Base-by-base conservation (phyloP, 35 echinoderm and acorn worm genomes). In the Lytechinus variegatus region DNA sequence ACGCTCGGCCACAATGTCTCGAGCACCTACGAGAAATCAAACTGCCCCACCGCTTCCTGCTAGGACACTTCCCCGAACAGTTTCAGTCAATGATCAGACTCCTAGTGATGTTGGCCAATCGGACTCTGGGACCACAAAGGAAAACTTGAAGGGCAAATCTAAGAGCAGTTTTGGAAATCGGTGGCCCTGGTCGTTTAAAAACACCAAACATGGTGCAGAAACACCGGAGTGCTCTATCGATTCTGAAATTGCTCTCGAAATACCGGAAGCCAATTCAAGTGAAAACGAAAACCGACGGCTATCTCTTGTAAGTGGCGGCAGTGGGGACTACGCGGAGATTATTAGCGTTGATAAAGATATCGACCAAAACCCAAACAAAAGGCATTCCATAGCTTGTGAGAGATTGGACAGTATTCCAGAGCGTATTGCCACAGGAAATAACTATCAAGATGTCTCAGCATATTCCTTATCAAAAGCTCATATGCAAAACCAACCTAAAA, bases 321-420 rank as follows among this genome's bases (percentile, higher is more conserved):
- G 92, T 24, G 92, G 92, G 52, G 92, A 93, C 54, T 93, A 93
- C 57, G 92, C 92, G 4, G 92, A 93, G 11, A 93, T 93, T 10
- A 27, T 54, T 27, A 57, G 92, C 53, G n/a, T 24, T 16, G 92
- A 55, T 55, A 27, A 93, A 19, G 27, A 19, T 57, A 54, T 3
- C 5, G 92, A 93, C 9, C n/a, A 9, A 6, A 57, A 9, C 27
- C 53, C 55, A n/a, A 27, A 10, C 55, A 33, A 93, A 10, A 93
- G 27, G 57, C 52, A 93, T 27, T 55, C 53, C 5, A 19, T 28
- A 54, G 53, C 9, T 10, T 28, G 53, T 9, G 92, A 93, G 27
- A 54, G 24, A 57, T 55, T 93, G 28, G 52, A 93, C 55, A 93
- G 92, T 21, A 93, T 93, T 10, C 92, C 92, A 27, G 92, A 93